Percentiles rank a stretch among this genome's conserved stretches.
phyloP scores from a whole-genome alignment of 1,140 invertebrate species.

The Eciton burchellii region DNA sequence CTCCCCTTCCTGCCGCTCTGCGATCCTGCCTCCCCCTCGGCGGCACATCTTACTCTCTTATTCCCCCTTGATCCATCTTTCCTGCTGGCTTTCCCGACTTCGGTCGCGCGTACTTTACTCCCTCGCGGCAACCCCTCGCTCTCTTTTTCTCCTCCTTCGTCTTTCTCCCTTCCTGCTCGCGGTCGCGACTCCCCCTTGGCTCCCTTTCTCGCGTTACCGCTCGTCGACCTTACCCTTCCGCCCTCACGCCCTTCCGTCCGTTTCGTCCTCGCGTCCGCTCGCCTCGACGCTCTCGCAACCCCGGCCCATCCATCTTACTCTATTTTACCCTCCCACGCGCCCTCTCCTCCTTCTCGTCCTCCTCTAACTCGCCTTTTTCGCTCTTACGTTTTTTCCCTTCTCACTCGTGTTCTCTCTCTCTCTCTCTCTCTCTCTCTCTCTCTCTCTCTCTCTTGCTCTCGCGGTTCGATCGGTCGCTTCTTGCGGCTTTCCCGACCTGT shows the following conservation, averaged over 20 bases:
- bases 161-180: neutral
- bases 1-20: neutral
- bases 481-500: neutral
- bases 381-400: neutral
- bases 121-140: slow-evolving; percentile 1
- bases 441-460: slow-evolving; percentile 14
- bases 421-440: slow-evolving; percentile 16
- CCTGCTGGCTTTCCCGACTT: slow-evolving; percentile 15
- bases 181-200: neutral
- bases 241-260: slow-evolving; percentile 29
- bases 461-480: neutral
- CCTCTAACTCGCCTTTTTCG: slow-evolving; percentile 24
- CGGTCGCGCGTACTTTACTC: slow-evolving; percentile 37
- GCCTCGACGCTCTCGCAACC: slow-evolving; percentile 44
- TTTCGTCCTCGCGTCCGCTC: slow-evolving; percentile 27
- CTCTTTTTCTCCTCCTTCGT: neutral
- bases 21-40: neutral
- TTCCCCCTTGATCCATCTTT: slow-evolving; percentile 45
- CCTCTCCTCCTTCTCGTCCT: slow-evolving; percentile 12
- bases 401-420: slow-evolving; percentile 26
- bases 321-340: slow-evolving; percentile 1
- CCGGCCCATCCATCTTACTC: slow-evolving; percentile 52
- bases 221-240: slow-evolving; percentile 28
- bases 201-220: slow-evolving; percentile 32
- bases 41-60: slow-evolving; percentile 18